These are phyloP conservation scores for Acanthacorydalis orientalis DNA, from an alignment of 2,888 invertebrate genomes.

Conservation along the genomic window DNA sequence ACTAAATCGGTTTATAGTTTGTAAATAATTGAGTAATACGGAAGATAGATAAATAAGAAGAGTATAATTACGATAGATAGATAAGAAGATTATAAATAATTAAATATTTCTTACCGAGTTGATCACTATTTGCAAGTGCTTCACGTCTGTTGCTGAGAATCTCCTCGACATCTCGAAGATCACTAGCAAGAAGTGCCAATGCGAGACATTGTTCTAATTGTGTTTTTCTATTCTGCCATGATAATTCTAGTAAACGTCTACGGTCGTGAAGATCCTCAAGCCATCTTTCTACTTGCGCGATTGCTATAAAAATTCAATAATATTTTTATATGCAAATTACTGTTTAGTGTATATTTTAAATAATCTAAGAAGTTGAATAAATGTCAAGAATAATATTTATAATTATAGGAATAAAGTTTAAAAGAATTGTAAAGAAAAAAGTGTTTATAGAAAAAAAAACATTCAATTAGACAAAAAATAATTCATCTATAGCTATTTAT, in stretches of 20 bases:
- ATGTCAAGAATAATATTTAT: too few species aligned
- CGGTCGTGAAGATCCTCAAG: conserved; percentile 59
- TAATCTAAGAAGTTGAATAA: too few species aligned
- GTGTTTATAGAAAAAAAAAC: not conserved
- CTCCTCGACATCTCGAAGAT: conserved; percentile 46
- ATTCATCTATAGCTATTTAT: too few species aligned
- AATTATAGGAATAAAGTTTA: too few species aligned
- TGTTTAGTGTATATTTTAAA: not conserved
- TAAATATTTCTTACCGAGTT: conserved; percentile 27
- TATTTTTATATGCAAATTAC: not conserved
- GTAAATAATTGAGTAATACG: too few species aligned
- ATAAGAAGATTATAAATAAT: too few species aligned
- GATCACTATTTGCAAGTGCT: conserved; percentile 36
- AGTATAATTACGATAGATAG: too few species aligned
- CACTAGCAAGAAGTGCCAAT: conserved; percentile 52
- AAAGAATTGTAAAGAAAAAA: too few species aligned
- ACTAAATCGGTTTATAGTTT: too few species aligned
- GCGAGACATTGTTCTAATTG: conserved; percentile 66
- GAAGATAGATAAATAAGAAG: too few species aligned
- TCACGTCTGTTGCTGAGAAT: conserved; percentile 36
- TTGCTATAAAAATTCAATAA: conserved; percentile 25
- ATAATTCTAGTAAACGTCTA: conserved; percentile 49
- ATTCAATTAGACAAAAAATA: too few species aligned
- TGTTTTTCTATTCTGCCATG: conserved; percentile 49
- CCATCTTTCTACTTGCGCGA: conserved; percentile 57